Base-by-base conservation (phyloP, 2,113 vertebrate species). In the Lophotis ruficrista region DNA sequence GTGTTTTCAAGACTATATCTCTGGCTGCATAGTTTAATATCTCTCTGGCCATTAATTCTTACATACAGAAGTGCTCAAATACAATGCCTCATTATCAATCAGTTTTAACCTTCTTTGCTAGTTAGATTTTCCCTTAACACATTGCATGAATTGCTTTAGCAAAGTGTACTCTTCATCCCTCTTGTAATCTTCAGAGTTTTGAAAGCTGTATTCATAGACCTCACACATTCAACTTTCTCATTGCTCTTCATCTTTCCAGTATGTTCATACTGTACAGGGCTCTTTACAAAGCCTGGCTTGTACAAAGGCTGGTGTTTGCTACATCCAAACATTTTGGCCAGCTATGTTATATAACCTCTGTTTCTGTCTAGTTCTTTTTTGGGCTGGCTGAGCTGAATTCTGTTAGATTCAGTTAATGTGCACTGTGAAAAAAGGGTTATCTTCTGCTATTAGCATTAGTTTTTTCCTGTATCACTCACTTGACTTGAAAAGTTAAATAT, bases 401-500 rank as follows among this genome's bases (percentile, higher is more conserved):
- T 66, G 18, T 62, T 78, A 54, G 18, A 81, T 47, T 75, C 47
- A 58, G 7, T 50, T 66, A 61, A 70, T 21, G 15, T 43, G 17
- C 16, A 45, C 23, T 45, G 33, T 37, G 58, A 57, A 61, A 54
- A 51, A 38, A 90, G 56, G 6, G 37, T 56, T 53, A 23, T 79
- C 11, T 35, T 90, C 2, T 9, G 14, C 12, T 48, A 17, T n/a
- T 86, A 78, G 4, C 30, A 83, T 19, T 83, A 68, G 13, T 58
- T 86, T 96, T 77, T n/a, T 54, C 28, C 68, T 37, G 12, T 62
- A 68, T 68, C 41, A 41, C 12, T 21, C 33, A 37, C 9, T 83
- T 82, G 31, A 93, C 45, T 86, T 61, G 41, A 38, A 76, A 80
- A 87, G 31, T 71, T 82, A 79, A 93, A 71, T 79, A 90, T 94